Evolutionary conservation across 2,888 invertebrate genomes (phyloP), one percentile per base, ranked within the genome.

Genomic region (Cistogaster globosa): DNA sequence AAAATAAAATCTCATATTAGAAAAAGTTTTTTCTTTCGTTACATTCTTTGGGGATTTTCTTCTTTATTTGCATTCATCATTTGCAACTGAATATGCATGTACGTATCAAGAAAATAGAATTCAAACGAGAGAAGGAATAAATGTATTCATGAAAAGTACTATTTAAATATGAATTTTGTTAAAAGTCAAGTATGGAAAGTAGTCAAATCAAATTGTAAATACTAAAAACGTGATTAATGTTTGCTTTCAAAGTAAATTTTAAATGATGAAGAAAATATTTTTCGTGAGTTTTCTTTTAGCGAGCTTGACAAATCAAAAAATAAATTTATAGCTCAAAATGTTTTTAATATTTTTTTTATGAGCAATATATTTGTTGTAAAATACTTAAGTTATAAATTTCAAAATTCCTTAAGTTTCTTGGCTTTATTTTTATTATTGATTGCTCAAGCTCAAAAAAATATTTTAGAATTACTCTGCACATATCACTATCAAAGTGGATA

Each of bases 101-200:
- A 78, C 4, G 26, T 2, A n/a, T 45, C 69, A 62, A 69, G 51
- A 48, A 77, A 20, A 48, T 53, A 53, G 60, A 77, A 26, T 38
- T 22, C 11, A 18, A 75, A 53, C 55, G 4, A 51, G 45, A 48
- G 45, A 55, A 11, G 12, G 7, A 63, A 69, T 69, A 42, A 81
- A 81, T 62, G 26, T 62, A 81, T 68, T 74, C 68, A 74, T 81
- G 60, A 68, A 58, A 67, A n/a, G 0, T 20, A 58, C 72, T 60
- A 74, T 80, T 80, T 74, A 45, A 75, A 48, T 62, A 69, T 69
- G 57, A 57, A 63, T 81, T 75, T 68, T 75, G 75, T 75, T 62
- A 75, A 75, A 75, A 75, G 57, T 75, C 55, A 75, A 75, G 69
- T 55, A 81, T 69, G 68, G 58, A 81, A 75, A 68, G 53, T 67